A percentile compares a stretch with the other conserved stretches of the same genome.
These are phyloP conservation scores for Smittia sp. DNA, from an alignment of 2,888 invertebrate species.

Conservation along the genomic window DNA sequence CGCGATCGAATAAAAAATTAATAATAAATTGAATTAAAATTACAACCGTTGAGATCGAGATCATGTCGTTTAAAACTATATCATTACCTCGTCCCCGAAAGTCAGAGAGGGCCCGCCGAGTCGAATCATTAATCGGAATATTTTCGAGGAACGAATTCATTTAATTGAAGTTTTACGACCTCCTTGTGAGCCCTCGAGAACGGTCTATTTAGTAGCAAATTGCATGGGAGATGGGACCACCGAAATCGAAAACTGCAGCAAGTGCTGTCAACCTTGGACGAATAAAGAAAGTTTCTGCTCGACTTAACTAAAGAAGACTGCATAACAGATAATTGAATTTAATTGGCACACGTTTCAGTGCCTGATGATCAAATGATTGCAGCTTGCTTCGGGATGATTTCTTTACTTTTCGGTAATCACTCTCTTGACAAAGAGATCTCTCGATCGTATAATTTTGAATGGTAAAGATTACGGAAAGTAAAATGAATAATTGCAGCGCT, in stretches of 20 bases:
- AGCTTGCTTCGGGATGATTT: neutral
- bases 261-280: neutral
- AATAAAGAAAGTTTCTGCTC: neutral
- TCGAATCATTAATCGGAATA: too few species aligned
- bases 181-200: too few species aligned
- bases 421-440: neutral
- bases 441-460: too few species aligned
- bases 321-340: conserved; percentile 23
- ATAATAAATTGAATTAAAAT: conserved; percentile 36
- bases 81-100: neutral
- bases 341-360: conserved; percentile 28
- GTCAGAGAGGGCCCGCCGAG: neutral
- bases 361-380: conserved; percentile 33
- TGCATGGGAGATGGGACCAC: neutral
- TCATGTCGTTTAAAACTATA: neutral
- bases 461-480: neutral
- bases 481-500: conserved; percentile 4
- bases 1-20: neutral
- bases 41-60: neutral
- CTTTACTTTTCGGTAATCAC: neutral
- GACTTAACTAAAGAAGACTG: neutral
- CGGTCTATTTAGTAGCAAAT: neutral
- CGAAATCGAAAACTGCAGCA: too few species aligned
- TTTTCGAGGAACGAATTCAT: too few species aligned
- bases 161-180: too few species aligned